Evolutionary conservation across 2,113 vertebrate species (phyloP).

Genomic region (Noturus placidus): DNA sequence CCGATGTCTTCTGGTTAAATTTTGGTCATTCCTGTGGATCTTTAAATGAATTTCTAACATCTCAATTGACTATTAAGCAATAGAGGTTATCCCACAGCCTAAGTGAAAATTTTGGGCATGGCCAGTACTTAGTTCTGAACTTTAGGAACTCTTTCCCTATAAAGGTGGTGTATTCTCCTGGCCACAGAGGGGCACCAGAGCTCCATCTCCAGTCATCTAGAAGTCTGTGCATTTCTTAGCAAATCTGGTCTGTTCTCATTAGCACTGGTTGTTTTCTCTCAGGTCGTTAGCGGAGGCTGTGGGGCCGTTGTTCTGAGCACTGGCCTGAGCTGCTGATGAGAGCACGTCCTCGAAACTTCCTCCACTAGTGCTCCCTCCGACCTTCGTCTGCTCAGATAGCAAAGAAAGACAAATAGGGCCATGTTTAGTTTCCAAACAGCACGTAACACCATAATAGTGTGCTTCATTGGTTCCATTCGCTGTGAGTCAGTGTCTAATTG

Average conservation of each 20-base stretch:
- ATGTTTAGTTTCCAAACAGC: background rate
- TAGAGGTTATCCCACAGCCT: background rate
- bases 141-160: background rate
- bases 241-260: conserved; percentile 44
- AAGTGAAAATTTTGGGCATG: background rate
- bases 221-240: background rate
- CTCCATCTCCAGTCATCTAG: background rate
- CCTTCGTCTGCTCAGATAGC: conserved; percentile 80
- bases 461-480: background rate
- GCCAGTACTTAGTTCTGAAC: conserved; percentile 1
- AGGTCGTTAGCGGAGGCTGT: conserved; percentile 63
- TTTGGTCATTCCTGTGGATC: background rate
- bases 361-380: conserved; percentile 73
- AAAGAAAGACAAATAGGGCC: conserved; percentile 29
- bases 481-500: background rate
- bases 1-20: background rate
- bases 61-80: background rate
- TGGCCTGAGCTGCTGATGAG: conserved; percentile 89
- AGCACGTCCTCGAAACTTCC: conserved; percentile 96
- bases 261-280: conserved; percentile 75
- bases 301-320: conserved; percentile 73
- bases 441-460: background rate
- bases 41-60: background rate
- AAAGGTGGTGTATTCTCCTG: background rate
- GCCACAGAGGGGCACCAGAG: conserved; percentile 44